A percentile compares a stretch with the other conserved stretches of the same genome.
Evolutionary conservation across 2,888 invertebrate species (phyloP).

Genomic region (Caenorhabditis sp.): DNA sequence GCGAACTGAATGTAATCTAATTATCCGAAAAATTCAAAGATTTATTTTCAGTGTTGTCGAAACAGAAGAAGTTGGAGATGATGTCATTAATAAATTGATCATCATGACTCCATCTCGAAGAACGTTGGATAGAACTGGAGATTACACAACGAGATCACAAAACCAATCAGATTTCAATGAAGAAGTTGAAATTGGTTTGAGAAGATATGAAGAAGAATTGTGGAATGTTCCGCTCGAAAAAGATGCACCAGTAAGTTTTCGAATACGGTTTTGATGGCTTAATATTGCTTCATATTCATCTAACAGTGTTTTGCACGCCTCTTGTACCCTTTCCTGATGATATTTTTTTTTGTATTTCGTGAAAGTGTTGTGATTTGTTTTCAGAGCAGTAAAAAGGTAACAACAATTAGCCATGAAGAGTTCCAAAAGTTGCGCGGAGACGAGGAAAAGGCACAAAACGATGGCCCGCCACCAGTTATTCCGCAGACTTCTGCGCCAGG

Average conservation of each 20-base stretch:
- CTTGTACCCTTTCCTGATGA: neutral
- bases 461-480: slow-evolving; percentile 46
- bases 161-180: slow-evolving; percentile 92
- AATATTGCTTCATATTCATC: neutral
- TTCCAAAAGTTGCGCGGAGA: slow-evolving; percentile 53
- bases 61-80: slow-evolving; percentile 74
- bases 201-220: slow-evolving; percentile 92
- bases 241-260: slow-evolving; percentile 44
- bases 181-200: slow-evolving; percentile 94
- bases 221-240: slow-evolving; percentile 75
- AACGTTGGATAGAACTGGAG: slow-evolving; percentile 85
- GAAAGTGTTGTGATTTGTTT: slow-evolving; percentile 29
- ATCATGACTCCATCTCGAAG: slow-evolving; percentile 85
- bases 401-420: slow-evolving; percentile 55
- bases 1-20: neutral
- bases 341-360: slow-evolving; percentile 12
- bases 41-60: slow-evolving; percentile 44
- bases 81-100: slow-evolving; percentile 76
- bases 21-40: too few relatives aligned
- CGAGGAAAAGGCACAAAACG: slow-evolving; percentile 10
- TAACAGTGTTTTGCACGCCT: slow-evolving; percentile 8
- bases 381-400: slow-evolving; percentile 50
- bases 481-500: slow-evolving; percentile 37
- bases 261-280: too few relatives aligned
- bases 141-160: slow-evolving; percentile 81